Base-by-base conservation (phyloP, 2,113 vertebrate genomes). In the Nanorana parkeri region DNA sequence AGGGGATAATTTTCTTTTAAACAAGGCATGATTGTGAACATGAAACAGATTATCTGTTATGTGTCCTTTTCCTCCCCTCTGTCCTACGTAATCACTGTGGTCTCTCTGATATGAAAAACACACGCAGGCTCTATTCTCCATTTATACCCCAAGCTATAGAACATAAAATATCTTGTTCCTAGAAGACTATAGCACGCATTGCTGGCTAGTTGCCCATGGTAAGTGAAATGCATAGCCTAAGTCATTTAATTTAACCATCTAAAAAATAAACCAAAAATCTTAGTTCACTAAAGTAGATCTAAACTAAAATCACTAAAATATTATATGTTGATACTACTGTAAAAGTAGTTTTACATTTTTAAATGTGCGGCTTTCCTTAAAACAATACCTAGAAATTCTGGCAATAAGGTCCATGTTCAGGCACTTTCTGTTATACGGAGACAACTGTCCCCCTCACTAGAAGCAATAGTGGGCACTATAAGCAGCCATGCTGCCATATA, bases 161-260 rank as follows among this genome's bases (percentile, higher is more conserved):
- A 83, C 80, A 83, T 83, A 76, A 58, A 56, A 83, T 83, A 83
- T 83, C 80, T 83, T 68, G 80, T 83, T 83, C 80, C 68, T 83
- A 67, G 63, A 66, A 74, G 66, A 67, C 52, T 65, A 67, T 67
- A 81, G 80, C 68, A 83, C 68, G 80, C 64, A 68, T 75, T 36
- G 4, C 26, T 83, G 80, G 72, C 80, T 41, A 41, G 54, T 47
- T 68, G 80, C 80, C 77, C 64, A 68, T 65, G 61, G 20, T 69
- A 11, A 79, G 51, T 51, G 21, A 75, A 82, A 58, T 58, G 32
- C 28, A 75, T 21, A 67, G 71, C 23, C 23, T 26, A 41, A 58
- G 20, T 17, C 29, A 17, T 16, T 26, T 61, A 32, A 60, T 65
- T 26, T 28, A 65, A 11, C 21, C 52, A 73, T 26, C 21, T 16